Conservation (phyloP, 2,888 invertebrate genomes). For the Aphodius granarius region DNA sequence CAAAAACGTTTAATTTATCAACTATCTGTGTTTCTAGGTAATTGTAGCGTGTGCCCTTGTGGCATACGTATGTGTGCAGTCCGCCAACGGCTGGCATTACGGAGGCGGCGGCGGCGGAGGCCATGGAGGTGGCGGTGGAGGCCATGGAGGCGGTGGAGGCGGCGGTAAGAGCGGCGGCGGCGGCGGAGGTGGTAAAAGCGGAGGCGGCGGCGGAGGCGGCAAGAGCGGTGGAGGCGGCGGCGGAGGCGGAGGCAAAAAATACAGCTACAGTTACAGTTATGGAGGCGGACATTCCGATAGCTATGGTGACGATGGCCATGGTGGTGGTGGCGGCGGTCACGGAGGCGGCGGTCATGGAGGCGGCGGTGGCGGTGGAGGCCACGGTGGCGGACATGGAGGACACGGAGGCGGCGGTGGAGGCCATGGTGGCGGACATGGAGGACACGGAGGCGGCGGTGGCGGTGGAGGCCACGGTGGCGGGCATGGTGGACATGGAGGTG, state of each 20-base stretch:
- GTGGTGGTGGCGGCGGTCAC: slow-evolving; percentile 6
- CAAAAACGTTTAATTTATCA: not conserved
- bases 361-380: not conserved
- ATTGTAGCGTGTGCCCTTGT: slow-evolving; percentile 16
- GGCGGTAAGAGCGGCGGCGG: not conserved
- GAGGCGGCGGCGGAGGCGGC: not conserved
- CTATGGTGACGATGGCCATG: not conserved
- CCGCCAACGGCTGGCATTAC: slow-evolving; percentile 17
- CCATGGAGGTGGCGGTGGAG: slow-evolving; percentile 1
- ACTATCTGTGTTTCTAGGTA: not conserved
- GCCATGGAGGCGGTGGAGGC: not conserved
- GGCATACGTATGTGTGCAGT: slow-evolving; percentile 17
- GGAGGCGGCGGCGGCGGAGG: slow-evolving; percentile 1
- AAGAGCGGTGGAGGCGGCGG: not conserved
- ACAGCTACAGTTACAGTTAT: not conserved
- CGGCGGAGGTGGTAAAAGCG: not conserved
- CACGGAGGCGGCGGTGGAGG: slow-evolving; percentile 11
- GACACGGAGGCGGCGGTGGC: not conserved
- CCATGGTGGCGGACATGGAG: not conserved
- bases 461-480: not conserved
- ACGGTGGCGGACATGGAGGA: not conserved
- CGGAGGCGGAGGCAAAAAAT: not conserved
- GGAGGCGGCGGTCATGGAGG: slow-evolving; percentile 12
- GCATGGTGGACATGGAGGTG: not conserved
- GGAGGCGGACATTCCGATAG: slow-evolving; percentile 13